Base-by-base conservation (phyloP, 2,888 invertebrate species). In the Melinopterus prodromus region DNA sequence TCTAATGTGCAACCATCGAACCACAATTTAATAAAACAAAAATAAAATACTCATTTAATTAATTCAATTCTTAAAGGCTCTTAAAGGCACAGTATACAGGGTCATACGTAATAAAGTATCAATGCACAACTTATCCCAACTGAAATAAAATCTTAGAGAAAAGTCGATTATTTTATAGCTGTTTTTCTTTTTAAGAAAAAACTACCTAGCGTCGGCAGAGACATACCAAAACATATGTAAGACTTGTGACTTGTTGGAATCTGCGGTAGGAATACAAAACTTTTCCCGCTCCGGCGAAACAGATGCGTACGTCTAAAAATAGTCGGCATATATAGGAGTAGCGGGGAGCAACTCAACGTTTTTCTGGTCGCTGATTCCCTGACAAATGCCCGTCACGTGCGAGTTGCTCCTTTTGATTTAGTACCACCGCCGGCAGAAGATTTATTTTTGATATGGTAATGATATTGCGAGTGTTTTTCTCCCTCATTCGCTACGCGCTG, bases 311-410 rank as follows among this genome's bases (percentile, higher is more conserved):
- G 53, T 7, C 53, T 53, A 53, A 53, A 53, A 53, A 53, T 53
- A 53, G 53, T 53, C 53, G 12, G 53, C 12, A 12, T 53, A 12
- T 7, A 53, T 53, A 53, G 53, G 53, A 2, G 53, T 7, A 53
- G 53, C 53, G 5, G 12, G 12, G 53, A 53, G 53, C 53, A 4
- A 53, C 53, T 53, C 53, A 53, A 53, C 53, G 53, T 53, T 53
- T 53, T 53, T 53, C 53, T 53, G 53, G 53, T 53, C 53, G 53
- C 53, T 53, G 53, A 53, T 53, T 53, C 53, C 53, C 53, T 53
- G 53, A 53, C 53, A 53, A 53, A 53, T 53, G 53, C 53, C 53
- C 53, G 53, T 53, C 53, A 53, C 53, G 53, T 53, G 53, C 53
- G 53, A 53, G 53, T 53, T 53, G 53, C 5, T 53, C 9, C 53